Evolutionary conservation across 2,888 invertebrate genomes (phyloP), one percentile per base, ranked within the genome.

Genomic region (Tridacna gigas): DNA sequence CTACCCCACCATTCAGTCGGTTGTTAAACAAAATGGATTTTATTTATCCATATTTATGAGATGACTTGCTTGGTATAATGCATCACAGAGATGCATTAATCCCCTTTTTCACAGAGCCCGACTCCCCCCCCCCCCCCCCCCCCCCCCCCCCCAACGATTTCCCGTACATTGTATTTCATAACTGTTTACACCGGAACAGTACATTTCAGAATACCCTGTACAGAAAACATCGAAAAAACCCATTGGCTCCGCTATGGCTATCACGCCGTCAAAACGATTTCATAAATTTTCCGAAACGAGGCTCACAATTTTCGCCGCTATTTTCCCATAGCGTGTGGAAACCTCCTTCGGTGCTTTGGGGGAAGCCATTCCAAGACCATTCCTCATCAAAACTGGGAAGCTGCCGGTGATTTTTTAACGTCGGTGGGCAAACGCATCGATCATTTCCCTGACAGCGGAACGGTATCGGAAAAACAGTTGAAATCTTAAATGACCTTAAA

Each of bases 401-500:
- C 80, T 37, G 74, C 65, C 77, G 77, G 80, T 69, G 80, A 78
- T 80, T 80, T 83, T 83, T 80, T 71, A 84, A 74, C 77, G 78
- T 78, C 75, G 74, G 63, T 51, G 78, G 78, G 80, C 75, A 74
- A 75, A 28, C n/a, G 71, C 74, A 84, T 84, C 69, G 60, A 84
- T 84, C 84, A 84, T 80, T 71, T 51, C 51, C n/a, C 80, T 78
- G 84, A 80, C 84, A 84, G 63, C 37, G 60, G 51, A 77, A 63
- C 84, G 74, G 84, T 84, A 77, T 78, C 79, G 77, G 78, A 77
- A 80, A 84, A 84, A 84, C 84, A 78, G 73, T 84, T 84, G 84
- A 84, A 83, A 84, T 77, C 84, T 84, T 78, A 84, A 84, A 84
- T 84, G 84, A 78, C 84, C 63, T 51, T 69, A 74, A 60, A 78